These are phyloP conservation scores for Brotula barbata DNA, from an alignment of 2,797 vertebrate species.

Conservation along the genomic window DNA sequence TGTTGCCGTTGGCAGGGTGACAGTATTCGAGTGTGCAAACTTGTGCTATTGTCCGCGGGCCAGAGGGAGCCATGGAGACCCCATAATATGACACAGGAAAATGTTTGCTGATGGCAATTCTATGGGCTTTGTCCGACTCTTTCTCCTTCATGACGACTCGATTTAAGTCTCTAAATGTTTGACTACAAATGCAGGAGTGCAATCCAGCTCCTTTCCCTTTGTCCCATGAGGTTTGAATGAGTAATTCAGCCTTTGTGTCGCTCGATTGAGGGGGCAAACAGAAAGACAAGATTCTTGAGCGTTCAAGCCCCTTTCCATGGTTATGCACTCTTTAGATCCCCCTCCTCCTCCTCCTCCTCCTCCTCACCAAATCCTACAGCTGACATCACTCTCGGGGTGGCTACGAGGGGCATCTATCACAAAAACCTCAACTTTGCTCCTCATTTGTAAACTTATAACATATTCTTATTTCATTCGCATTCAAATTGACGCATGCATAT, in stretches of 20 bases:
- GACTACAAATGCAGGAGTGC: slow-evolving; percentile 99
- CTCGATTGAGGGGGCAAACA: slow-evolving; percentile 99
- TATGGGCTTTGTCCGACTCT: slow-evolving; percentile 99
- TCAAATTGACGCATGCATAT: not conserved
- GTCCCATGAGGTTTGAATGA: slow-evolving; percentile 97
- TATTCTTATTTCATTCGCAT: slow-evolving; percentile 51
- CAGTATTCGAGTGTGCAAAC: slow-evolving; percentile 99
- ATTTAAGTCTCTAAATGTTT: slow-evolving; percentile 99
- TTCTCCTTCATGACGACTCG: slow-evolving; percentile 99
- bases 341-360: slow-evolving; percentile 44
- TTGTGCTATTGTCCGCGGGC: slow-evolving; percentile 98
- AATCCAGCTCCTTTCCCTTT: slow-evolving; percentile 98
- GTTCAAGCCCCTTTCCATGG: slow-evolving; percentile 99
- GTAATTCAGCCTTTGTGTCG: slow-evolving; percentile 99
- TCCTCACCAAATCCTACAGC: slow-evolving; percentile 83
- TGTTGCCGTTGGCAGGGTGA: slow-evolving; percentile 99
- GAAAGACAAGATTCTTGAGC: slow-evolving; percentile 99
- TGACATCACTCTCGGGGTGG: slow-evolving; percentile 82
- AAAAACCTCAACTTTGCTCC: slow-evolving; percentile 75
- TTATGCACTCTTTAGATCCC: slow-evolving; percentile 92
- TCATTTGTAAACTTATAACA: slow-evolving; percentile 73
- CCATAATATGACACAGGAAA: slow-evolving; percentile 99
- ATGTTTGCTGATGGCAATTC: slow-evolving; percentile 99
- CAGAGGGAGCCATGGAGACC: slow-evolving; percentile 99
- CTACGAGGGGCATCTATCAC: slow-evolving; percentile 68